Base-by-base conservation (phyloP, 2,888 invertebrate genomes). In the Tetheella fluctuosa region DNA sequence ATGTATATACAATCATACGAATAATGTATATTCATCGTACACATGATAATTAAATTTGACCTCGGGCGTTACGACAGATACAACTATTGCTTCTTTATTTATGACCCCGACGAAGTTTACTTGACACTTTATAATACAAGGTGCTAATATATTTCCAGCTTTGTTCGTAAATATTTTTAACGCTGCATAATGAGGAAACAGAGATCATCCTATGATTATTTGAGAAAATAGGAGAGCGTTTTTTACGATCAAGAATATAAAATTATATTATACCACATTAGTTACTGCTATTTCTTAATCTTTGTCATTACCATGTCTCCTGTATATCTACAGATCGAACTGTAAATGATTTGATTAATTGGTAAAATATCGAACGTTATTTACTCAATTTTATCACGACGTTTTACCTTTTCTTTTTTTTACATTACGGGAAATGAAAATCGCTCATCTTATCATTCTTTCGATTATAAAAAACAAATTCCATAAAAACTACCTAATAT, bases 41-140 rank as follows among this genome's bases (percentile, higher is more conserved):
- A 88, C 86, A 86, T 87, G 91, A 91, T 93, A 91, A 92, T 93
- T 91, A 91, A 91, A 91, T 91, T 87, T 90, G 84, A 87, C 92
- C 91, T 84, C 78, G 65, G 86, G 90, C 90, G 77, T 74, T 80
- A 77, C 75, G 34, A 48, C 82, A 83, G 81, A 83, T 81, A 84
- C 77, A 77, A 80, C 80, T 85, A 85, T 85, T 80, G 74, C 73
- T 73, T 74, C 73, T 73, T 78, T 85, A 85, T 91, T 92, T 90
- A 91, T 85, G 83, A 79, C 76, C 73, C 73, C 76, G 75, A 69
- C 79, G 83, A 80, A 87, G 79, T 84, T 85, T 79, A 88, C 85
- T 88, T 88, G 89, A 89, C 89, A 87, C 83, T 77, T 77, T 76
- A 68, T 76, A 77, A 69, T 71, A 77, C 81, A 86, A 87, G 89